A percentile compares a stretch with the other conserved stretches of the same genome.
Conservation (phyloP, 2,113 vertebrate species). For the Pagrus major region DNA sequence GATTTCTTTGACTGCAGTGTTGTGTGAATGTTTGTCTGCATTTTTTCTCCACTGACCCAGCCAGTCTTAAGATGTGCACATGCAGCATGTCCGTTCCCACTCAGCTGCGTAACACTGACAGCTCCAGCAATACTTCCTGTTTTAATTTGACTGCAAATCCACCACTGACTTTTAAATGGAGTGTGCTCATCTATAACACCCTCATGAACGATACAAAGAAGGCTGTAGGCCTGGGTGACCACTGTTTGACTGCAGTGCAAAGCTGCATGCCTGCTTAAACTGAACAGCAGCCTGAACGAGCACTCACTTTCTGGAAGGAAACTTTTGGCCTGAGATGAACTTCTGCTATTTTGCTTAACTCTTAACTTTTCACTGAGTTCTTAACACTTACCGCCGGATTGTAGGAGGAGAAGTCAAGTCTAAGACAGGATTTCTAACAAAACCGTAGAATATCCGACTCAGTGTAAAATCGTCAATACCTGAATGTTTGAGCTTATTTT, state of each 20-base stretch:
- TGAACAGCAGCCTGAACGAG: slow-evolving; percentile 51
- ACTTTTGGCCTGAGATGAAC: slow-evolving; percentile 58
- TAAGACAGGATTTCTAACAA: too few species aligned
- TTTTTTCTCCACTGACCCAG: slow-evolving; percentile 51
- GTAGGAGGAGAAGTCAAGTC: too few species aligned
- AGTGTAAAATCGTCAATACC: too few species aligned
- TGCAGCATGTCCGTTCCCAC: slow-evolving; percentile 60
- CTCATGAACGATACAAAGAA: slow-evolving; percentile 59
- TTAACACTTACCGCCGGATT: neutral
- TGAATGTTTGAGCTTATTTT: too few species aligned
- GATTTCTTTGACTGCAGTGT: slow-evolving; percentile 23
- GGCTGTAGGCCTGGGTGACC: slow-evolving; percentile 58
- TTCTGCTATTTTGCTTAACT: slow-evolving; percentile 39
- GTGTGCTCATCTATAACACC: slow-evolving; percentile 64
- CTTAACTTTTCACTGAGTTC: slow-evolving; percentile 37
- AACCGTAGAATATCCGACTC: too few species aligned
- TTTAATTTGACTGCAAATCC: slow-evolving; percentile 72
- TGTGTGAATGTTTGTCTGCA: slow-evolving; percentile 39
- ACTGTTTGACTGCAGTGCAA: slow-evolving; percentile 52
- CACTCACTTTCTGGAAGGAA: slow-evolving; percentile 43
- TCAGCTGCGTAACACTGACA: slow-evolving; percentile 60
- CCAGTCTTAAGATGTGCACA: slow-evolving; percentile 61
- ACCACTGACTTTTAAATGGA: slow-evolving; percentile 63
- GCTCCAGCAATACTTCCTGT: slow-evolving; percentile 67
- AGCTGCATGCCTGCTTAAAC: slow-evolving; percentile 50